Base-by-base conservation (phyloP, 2,888 invertebrate genomes). In the Orchesellides sinensis region DNA sequence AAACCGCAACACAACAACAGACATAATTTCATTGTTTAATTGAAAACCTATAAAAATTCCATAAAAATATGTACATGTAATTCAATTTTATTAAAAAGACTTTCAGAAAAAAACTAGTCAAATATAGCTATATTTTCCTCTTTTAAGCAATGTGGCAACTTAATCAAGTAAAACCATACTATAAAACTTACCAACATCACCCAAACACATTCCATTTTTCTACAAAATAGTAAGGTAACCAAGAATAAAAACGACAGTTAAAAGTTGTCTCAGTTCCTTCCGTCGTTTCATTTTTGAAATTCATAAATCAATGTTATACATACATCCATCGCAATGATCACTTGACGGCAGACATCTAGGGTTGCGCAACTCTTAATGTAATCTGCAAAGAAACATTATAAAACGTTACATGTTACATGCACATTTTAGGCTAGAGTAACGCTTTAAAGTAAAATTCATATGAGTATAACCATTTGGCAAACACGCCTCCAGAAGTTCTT, bases 301-400 rank as follows among this genome's bases (percentile, higher is more conserved):
- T 27, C 8, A 25, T 45, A 63, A 68, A 21, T n/a, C 0, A 65
- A 40, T 56, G 14, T 70, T 88, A 90, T 91, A 93, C 94, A 94
- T 94, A 96, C 96, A 91, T 97, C 97, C 91, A 97, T 93, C 6
- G 96, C 94, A 0, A 97, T 92, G 21, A 97, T 94, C 8, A 97
- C 96, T 91, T 97, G 96, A 81, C 96, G 92, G 89, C 97, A 97
- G 0, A 97, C 96, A 90, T 97, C 97, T 88, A 97, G 93, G 17
- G 95, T 96, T 0, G 97, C 96, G 90, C 97, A 97, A 88, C 97
- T 97, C 89, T 97, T 97, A 87, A 97, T 96, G 89, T 97, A 97
- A 91, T 97, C 97, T 93, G 90, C 25, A 63, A 25, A 61, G 32
- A 61, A 23, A 61, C 52, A 68, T 68, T 56, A n/a, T n/a, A n/a